Percentiles rank a stretch among this genome's conserved stretches.
These are phyloP conservation scores for Cryptotermes secundus DNA, from an alignment of 1,140 invertebrate genomes.

Conservation along the genomic window DNA sequence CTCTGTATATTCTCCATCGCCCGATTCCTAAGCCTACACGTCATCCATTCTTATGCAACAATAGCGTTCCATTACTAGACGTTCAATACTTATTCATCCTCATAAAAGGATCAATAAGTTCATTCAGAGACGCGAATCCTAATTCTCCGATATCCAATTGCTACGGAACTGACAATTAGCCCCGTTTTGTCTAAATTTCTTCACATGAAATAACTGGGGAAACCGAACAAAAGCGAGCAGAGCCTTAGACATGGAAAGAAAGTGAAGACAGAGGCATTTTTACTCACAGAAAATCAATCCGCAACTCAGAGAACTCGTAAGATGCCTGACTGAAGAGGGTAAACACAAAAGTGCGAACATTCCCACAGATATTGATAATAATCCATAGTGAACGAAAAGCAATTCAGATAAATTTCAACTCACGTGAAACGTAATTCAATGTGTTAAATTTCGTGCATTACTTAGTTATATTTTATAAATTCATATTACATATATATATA, in stretches of 20 bases:
- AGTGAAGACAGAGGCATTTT: no score
- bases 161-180: neutral
- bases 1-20: no score
- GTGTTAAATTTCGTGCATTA: no score
- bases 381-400: no score
- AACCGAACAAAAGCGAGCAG: neutral
- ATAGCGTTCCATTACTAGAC: no score
- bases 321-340: neutral
- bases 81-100: neutral
- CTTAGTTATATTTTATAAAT: no score
- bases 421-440: no score
- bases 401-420: no score
- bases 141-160: neutral
- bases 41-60: no score
- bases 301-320: neutral
- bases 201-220: neutral
- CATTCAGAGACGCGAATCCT: neutral
- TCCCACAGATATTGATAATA: no score
- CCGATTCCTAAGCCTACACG: no score
- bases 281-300: neutral
- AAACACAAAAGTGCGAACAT: neutral
- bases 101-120: neutral
- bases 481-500: no score
- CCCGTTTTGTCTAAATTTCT: neutral
- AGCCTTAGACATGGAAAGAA: neutral